phyloP scores from a whole-genome alignment of 2,113 vertebrate species.

The Atherinomorus stipes region DNA sequence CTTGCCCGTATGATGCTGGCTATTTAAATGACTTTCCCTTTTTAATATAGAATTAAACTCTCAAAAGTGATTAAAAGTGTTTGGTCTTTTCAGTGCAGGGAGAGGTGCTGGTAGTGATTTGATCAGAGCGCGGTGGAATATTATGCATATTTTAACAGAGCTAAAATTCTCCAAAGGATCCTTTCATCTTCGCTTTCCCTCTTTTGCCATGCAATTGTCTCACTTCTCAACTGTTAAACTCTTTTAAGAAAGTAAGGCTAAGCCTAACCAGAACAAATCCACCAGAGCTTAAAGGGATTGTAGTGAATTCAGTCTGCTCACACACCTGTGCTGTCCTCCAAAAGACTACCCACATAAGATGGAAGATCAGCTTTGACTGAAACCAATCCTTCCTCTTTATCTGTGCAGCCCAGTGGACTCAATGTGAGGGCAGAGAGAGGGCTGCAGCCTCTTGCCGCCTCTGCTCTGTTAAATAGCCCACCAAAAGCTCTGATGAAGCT shows the following conservation, averaged over 20 bases:
- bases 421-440: conserved; percentile 32
- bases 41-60: conserved; percentile 5
- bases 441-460: conserved; percentile 58
- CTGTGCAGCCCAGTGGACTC: conserved; percentile 54
- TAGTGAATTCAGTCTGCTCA: conserved; percentile 52
- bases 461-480: conserved; percentile 75
- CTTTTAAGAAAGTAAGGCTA: conserved; percentile 62
- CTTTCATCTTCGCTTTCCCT: conserved; percentile 32
- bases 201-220: conserved; percentile 20
- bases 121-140: background rate
- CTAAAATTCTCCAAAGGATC: conserved; percentile 5
- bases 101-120: conserved; percentile 16
- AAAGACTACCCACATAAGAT: conserved; percentile 60
- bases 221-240: conserved; percentile 43
- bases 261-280: conserved; percentile 71
- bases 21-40: conserved; percentile 16
- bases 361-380: conserved; percentile 74
- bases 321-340: conserved; percentile 71
- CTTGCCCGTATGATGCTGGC: conserved; percentile 9
- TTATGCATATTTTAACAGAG: conserved; percentile 2
- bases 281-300: conserved; percentile 70
- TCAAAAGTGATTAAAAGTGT: background rate
- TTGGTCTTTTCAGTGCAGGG: background rate
- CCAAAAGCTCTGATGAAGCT: conserved; percentile 78
- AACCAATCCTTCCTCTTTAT: conserved; percentile 77